phyloP scores from a whole-genome alignment of 2,888 invertebrate genomes.

The Acleris sparsana region DNA sequence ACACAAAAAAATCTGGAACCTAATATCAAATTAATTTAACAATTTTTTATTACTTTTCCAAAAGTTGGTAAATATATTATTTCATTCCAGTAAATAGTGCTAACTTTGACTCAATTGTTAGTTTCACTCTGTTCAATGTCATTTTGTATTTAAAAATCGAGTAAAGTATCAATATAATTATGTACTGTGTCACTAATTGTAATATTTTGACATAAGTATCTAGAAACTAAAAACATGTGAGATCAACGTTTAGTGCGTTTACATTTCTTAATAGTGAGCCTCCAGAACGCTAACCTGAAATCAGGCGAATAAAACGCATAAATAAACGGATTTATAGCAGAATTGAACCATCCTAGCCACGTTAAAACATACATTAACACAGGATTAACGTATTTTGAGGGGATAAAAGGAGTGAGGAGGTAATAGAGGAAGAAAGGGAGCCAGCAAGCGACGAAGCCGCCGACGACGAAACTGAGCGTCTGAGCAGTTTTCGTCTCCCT shows the following conservation, averaged over 20 bases:
- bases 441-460: conserved; percentile 95
- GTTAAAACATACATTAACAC: conserved; percentile 89
- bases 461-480: conserved; percentile 93
- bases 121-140: too few relatives aligned
- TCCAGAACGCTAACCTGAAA: conserved; percentile 93
- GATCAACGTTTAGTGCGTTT: conserved; percentile 68
- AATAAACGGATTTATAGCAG: conserved; percentile 95
- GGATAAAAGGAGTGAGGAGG: conserved; percentile 90
- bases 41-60: too few relatives aligned
- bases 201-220: too few relatives aligned
- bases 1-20: too few relatives aligned
- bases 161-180: too few relatives aligned
- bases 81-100: too few relatives aligned
- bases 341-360: conserved; percentile 96
- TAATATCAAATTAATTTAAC: too few relatives aligned
- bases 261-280: conserved; percentile 89
- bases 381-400: conserved; percentile 83
- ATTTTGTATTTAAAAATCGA: too few relatives aligned
- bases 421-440: conserved; percentile 94
- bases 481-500: conserved; percentile 95
- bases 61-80: too few relatives aligned
- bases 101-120: too few relatives aligned
- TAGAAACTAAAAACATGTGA: not conserved
- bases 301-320: conserved; percentile 95
- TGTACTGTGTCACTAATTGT: too few relatives aligned